These are phyloP conservation scores for Anguilla anguilla DNA, from an alignment of 2,797 vertebrate species.

Conservation along the genomic window DNA sequence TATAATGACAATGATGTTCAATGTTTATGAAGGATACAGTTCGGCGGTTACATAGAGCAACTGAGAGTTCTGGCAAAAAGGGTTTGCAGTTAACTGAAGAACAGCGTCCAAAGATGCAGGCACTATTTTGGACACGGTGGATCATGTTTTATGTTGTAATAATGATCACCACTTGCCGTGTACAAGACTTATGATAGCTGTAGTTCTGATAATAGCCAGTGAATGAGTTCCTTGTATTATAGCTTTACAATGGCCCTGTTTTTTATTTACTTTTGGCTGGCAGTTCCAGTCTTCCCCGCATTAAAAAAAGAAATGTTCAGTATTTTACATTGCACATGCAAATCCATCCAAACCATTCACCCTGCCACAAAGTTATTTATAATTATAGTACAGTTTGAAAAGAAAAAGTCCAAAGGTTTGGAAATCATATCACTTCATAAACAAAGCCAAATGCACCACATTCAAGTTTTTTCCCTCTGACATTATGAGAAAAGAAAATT, in stretches of 20 bases:
- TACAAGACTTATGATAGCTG: slow-evolving; percentile 15
- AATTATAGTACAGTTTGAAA: slow-evolving; percentile 75
- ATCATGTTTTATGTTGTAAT: neutral
- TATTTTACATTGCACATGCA: slow-evolving; percentile 62
- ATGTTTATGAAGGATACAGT: slow-evolving; percentile 22
- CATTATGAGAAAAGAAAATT: neutral
- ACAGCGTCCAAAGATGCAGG: neutral
- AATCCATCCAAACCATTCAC: slow-evolving; percentile 59
- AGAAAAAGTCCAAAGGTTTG: slow-evolving; percentile 67
- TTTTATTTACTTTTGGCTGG: slow-evolving; percentile 44
- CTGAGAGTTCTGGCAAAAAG: slow-evolving; percentile 11
- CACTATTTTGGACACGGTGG: slow-evolving; percentile 5
- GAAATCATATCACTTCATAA: slow-evolving; percentile 66
- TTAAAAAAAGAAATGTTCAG: slow-evolving; percentile 49
- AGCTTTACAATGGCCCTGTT: slow-evolving; percentile 48
- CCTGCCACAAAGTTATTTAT: slow-evolving; percentile 69
- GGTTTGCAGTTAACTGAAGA: neutral
- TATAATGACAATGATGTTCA: slow-evolving; percentile 9
- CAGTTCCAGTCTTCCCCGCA: slow-evolving; percentile 54
- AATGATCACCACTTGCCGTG: slow-evolving; percentile 2
- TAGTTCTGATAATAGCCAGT: slow-evolving; percentile 16
- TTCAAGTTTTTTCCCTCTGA: slow-evolving; percentile 26
- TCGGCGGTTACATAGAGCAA: neutral
- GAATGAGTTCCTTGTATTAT: slow-evolving; percentile 23
- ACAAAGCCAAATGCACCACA: slow-evolving; percentile 56